Conservation (phyloP, 2,113 vertebrate genomes). For the Gavialis gangeticus region DNA sequence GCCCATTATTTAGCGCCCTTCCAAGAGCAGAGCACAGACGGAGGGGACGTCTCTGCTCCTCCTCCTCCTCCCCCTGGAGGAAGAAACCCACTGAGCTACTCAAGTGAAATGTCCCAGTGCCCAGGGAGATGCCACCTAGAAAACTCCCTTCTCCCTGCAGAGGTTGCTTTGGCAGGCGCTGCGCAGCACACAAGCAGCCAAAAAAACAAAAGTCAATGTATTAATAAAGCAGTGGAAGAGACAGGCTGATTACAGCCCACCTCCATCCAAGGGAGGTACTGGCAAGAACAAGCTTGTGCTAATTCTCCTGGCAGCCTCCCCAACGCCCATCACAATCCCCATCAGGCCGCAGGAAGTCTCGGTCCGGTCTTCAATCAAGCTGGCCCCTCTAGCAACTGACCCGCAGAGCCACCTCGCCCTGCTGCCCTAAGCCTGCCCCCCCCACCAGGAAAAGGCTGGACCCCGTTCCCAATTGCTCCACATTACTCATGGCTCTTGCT, state of each 20-base stretch:
- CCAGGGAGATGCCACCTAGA: not conserved
- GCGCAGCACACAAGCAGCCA: fast-evolving
- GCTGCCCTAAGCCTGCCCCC: not conserved
- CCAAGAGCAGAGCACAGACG: constrained; percentile 41
- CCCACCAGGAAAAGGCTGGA: not conserved
- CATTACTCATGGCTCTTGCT: not conserved
- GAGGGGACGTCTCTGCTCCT: constrained; percentile 47
- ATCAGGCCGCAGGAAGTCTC: not conserved
- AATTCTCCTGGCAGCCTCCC: constrained; percentile 56
- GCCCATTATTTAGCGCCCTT: constrained; percentile 36
- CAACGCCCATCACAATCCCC: not conserved
- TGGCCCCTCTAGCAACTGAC: not conserved
- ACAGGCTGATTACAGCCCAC: constrained; percentile 26
- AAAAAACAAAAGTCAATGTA: constrained; percentile 12
- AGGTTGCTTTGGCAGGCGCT: constrained; percentile 12
- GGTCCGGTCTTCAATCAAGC: not conserved
- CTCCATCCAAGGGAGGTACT: not conserved
- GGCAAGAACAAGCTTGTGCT: constrained; percentile 37
- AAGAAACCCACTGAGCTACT: constrained; percentile 15
- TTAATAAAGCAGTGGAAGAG: constrained; percentile 23
- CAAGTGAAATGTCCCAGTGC: not conserved
- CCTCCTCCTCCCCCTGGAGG: constrained; percentile 26
- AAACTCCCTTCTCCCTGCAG: not conserved
- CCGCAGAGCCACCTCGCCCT: not conserved
- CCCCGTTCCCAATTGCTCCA: not conserved